phyloP scores from a whole-genome alignment of 2,797 vertebrate genomes.

The Glossophaga mutica region DNA sequence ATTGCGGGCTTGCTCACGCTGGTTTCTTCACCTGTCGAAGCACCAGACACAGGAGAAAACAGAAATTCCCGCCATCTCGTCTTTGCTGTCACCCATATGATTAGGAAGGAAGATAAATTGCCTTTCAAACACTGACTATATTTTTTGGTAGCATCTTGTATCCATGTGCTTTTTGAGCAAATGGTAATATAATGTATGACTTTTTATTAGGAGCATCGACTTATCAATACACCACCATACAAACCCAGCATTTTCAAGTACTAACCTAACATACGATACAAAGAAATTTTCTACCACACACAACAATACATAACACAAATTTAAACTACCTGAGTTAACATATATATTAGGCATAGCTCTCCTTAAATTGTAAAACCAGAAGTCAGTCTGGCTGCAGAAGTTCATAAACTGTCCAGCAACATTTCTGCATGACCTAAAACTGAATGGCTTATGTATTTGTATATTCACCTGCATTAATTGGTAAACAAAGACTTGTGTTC shows the following conservation, averaged over 20 bases:
- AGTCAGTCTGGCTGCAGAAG: neutral
- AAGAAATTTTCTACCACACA: constrained; percentile 30
- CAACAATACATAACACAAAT: constrained; percentile 38
- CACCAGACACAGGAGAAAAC: neutral
- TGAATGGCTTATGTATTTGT: neutral
- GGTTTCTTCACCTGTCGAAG: constrained; percentile 58
- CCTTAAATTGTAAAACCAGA: neutral
- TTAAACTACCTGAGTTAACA: neutral
- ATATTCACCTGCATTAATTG: neutral
- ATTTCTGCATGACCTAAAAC: neutral
- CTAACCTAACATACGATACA: neutral
- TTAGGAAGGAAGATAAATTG: constrained; percentile 27
- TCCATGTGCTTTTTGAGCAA: constrained; percentile 40
- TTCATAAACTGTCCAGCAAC: neutral
- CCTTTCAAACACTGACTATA: neutral
- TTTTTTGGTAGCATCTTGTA: constrained; percentile 39
- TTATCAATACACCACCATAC: neutral
- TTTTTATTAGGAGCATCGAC: neutral
- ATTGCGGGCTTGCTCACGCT: constrained; percentile 49
- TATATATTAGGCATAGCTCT: neutral
- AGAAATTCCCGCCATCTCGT: neutral
- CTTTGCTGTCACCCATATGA: neutral
- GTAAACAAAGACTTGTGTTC: neutral
- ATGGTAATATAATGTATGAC: constrained; percentile 23
- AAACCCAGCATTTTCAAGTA: constrained; percentile 42